Conservation (phyloP, 2,113 vertebrate species). For the Apteryx mantelli region DNA sequence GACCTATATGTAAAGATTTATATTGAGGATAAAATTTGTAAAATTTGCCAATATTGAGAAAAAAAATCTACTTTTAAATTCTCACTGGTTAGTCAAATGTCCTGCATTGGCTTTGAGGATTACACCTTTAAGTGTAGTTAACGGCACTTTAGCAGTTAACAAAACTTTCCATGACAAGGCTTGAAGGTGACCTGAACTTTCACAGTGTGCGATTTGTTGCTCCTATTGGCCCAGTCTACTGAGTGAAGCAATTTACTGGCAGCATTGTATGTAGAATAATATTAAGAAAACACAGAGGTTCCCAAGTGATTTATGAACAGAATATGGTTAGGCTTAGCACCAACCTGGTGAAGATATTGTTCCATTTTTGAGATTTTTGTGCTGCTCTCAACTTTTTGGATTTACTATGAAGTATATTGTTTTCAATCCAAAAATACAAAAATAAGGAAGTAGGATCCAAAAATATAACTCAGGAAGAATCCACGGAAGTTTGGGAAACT, state of each 20-base stretch:
- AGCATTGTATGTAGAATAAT: not conserved
- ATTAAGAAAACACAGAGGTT: not conserved
- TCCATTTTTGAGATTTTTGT: constrained; percentile 17
- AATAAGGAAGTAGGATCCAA: not conserved
- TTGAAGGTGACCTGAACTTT: not conserved
- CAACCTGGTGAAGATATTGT: not conserved
- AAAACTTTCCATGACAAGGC: not conserved
- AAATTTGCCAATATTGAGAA: not conserved
- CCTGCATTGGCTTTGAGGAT: not conserved
- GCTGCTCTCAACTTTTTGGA: not conserved
- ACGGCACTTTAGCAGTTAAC: not conserved
- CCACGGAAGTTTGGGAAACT: not conserved
- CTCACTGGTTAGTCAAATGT: not conserved
- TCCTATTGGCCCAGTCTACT: not conserved
- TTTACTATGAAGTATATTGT: not conserved
- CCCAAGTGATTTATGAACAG: not conserved
- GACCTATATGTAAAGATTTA: not conserved
- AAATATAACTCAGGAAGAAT: not conserved
- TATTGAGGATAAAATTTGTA: no score
- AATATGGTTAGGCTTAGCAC: not conserved
- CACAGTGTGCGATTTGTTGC: not conserved
- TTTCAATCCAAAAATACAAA: not conserved
- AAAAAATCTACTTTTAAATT: not conserved
- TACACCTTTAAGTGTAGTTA: not conserved
- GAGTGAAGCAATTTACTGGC: not conserved